Evolutionary conservation across 1,140 invertebrate species (phyloP), one percentile per base, ranked within the genome.

Genomic region (Drepana arcuata): DNA sequence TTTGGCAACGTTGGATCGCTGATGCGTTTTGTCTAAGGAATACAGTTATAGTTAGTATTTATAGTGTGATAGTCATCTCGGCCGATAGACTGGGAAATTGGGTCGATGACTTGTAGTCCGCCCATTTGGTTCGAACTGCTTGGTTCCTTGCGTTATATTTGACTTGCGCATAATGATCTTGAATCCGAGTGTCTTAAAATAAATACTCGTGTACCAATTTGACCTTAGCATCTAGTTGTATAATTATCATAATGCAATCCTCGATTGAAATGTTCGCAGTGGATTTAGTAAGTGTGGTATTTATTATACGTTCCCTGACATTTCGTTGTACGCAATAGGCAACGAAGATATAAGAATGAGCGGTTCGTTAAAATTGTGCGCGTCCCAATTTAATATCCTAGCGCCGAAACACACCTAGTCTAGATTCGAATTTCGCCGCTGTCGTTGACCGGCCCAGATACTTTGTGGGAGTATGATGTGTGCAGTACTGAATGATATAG

Each of bases 361-460:
- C 12, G 10, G 29, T 39, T 16, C 25, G 34, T 15, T 46, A 37
- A 46, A 60, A 60, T 52, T 39, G 43, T 39, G 30, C 35, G 40
- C 47, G 50, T 21, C 40, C 62, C 47, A 60, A 56, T 58, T n/a
- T 64, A 57, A 58, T 50, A 48, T 50, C 36, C 37, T 43, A 38
- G 53, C 45, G 49, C 29, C 27, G 50, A 42, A 48, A 47, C 42
- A 40, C 16, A 44, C 36, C 15, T 32, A 46, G 39, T 47, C 48
- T 58, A 51, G 41, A 53, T 57, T 30, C 32, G 27, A 57, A 58
- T 54, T 50, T 44, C 44, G 44, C 37, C 49, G 47, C 61, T 70
- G 71, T 67, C 68, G 67, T 69, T 73, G 72, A 77, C 68, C 68
- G 72, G 63, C 70, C 75, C 57, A 69, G 45, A 69, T 77, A 64